A percentile compares a stretch with the other conserved stretches of the same genome.
Conservation (phyloP, 2,113 vertebrate genomes). For the Plectropomus leopardus region DNA sequence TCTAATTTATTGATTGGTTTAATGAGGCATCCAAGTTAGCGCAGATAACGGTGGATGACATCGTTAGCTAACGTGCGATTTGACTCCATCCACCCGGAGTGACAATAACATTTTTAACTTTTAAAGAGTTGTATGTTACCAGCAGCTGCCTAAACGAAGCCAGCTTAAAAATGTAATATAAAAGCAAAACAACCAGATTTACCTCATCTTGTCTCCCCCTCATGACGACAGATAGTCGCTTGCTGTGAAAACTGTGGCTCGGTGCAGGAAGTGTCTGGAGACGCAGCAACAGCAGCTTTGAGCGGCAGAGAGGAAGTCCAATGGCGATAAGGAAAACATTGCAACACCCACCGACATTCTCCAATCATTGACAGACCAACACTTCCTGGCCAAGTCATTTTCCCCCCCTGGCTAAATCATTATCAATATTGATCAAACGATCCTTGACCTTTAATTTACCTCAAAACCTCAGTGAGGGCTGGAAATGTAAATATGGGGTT, state of each 20-base stretch:
- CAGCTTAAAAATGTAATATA: not conserved
- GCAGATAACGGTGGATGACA: slow-evolving; percentile 28
- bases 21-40: slow-evolving; percentile 36
- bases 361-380: slow-evolving; percentile 69
- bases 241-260: slow-evolving; percentile 40
- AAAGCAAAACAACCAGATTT: not conserved
- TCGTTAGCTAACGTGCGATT: slow-evolving; percentile 34
- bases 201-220: slow-evolving; percentile 78
- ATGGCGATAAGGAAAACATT: slow-evolving; percentile 77
- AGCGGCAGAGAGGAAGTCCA: slow-evolving; percentile 80
- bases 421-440: slow-evolving; percentile 39
- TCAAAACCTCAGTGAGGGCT: not conserved
- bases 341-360: slow-evolving; percentile 78
- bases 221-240: slow-evolving; percentile 53
- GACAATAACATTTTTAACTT: not conserved
- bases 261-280: slow-evolving; percentile 76
- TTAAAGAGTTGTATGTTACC: fast-evolving
- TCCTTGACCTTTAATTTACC: not conserved
- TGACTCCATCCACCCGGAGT: not conserved
- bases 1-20: not conserved
- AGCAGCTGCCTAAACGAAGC: not conserved
- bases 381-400: slow-evolving; percentile 57
- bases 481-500: not conserved
- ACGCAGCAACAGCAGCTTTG: slow-evolving; percentile 67
- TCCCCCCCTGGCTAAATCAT: slow-evolving; percentile 25